phyloP scores from a whole-genome alignment of 1,140 invertebrate species.

The Drosophila tropicalis region DNA sequence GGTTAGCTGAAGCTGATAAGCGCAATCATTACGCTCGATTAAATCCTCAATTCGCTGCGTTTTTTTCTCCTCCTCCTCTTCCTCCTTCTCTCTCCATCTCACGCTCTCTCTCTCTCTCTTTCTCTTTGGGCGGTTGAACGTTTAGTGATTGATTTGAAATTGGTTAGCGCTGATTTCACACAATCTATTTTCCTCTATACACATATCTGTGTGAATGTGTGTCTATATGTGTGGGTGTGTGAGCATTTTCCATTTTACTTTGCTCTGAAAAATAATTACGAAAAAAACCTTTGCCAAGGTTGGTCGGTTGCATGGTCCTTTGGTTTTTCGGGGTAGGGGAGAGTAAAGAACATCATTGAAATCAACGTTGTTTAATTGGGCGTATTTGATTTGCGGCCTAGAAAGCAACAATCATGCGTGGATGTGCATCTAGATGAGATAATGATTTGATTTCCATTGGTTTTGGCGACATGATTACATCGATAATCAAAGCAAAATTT shows the following conservation, averaged over 20 bases:
- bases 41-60: conserved; percentile 52
- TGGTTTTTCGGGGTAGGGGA: not conserved
- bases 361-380: conserved; percentile 70
- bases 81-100: not conserved
- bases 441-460: conserved; percentile 42
- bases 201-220: not conserved
- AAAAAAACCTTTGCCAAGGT: conserved; percentile 39
- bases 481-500: conserved; percentile 8
- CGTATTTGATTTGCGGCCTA: conserved; percentile 75
- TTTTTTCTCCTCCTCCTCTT: not conserved
- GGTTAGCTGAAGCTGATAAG: conserved; percentile 52
- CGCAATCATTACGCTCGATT: conserved; percentile 81
- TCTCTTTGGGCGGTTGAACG: conserved; percentile 4
- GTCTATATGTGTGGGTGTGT: conserved; percentile 3
- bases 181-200: conserved; percentile 65
- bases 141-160: conserved; percentile 77
- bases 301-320: conserved; percentile 28
- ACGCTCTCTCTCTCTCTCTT: conserved; percentile 19
- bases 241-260: conserved; percentile 46
- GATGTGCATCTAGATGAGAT: conserved; percentile 50
- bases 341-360: conserved; percentile 20
- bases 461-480: conserved; percentile 12
- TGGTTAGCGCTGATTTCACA: conserved; percentile 79
- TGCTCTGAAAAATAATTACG: conserved; percentile 61
- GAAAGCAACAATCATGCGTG: conserved; percentile 64